Conservation (phyloP, 2,797 vertebrate species). For the Myotis findleyi region DNA sequence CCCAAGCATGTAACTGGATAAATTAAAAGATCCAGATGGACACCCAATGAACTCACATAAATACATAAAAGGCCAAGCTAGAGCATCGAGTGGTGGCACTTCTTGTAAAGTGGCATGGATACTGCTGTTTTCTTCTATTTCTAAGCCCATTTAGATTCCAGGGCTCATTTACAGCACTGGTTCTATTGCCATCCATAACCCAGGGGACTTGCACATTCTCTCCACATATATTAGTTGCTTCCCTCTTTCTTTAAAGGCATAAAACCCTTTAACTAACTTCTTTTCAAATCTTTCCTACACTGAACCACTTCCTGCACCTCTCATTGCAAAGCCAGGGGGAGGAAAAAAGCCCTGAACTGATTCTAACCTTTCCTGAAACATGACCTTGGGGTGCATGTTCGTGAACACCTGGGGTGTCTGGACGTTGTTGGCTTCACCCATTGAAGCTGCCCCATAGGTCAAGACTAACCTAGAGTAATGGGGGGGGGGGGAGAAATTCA, state of each 20-base stretch:
- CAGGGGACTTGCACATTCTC: slow-evolving; percentile 67
- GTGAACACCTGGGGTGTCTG: background rate
- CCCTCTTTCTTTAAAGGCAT: slow-evolving; percentile 66
- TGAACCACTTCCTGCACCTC: background rate
- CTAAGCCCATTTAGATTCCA: slow-evolving; percentile 81
- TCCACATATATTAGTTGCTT: slow-evolving; percentile 60
- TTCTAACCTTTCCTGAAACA: slow-evolving; percentile 21
- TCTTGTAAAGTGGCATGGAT: slow-evolving; percentile 71
- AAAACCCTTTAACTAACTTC: slow-evolving; percentile 66
- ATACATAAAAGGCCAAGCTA: slow-evolving; percentile 74
- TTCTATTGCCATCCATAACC: slow-evolving; percentile 66
- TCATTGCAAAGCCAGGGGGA: background rate
- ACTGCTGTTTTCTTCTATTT: slow-evolving; percentile 70
- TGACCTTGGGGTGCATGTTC: background rate
- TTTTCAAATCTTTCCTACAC: background rate
- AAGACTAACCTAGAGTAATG: background rate
- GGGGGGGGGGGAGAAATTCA: background rate
- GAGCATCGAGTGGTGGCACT: slow-evolving; percentile 64
- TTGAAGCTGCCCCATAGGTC: background rate
- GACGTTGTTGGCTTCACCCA: background rate
- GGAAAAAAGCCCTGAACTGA: background rate
- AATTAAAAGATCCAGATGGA: slow-evolving; percentile 82
- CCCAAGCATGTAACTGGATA: slow-evolving; percentile 74
- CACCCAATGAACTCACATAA: slow-evolving; percentile 74
- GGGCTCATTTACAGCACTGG: slow-evolving; percentile 77